Conservation (phyloP, 2,113 vertebrate genomes). For the Aramus guarauna region DNA sequence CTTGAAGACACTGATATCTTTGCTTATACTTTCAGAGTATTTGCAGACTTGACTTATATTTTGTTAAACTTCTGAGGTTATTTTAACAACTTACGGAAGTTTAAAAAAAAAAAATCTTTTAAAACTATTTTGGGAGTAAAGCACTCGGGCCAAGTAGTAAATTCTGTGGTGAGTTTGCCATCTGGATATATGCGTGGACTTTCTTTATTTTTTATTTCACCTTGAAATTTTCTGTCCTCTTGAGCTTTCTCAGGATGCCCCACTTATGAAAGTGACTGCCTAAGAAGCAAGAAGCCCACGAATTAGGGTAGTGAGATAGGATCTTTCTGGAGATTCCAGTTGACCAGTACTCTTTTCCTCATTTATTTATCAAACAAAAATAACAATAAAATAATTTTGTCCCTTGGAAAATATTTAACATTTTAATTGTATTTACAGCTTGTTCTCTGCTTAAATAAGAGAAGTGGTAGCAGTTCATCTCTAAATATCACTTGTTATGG, state of each 20-base stretch:
- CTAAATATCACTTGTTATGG: background rate
- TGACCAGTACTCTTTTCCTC: background rate
- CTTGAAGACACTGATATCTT: background rate
- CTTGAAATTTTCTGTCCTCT: background rate
- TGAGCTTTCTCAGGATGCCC: background rate
- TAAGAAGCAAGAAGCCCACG: background rate
- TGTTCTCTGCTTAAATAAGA: background rate
- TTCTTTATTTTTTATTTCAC: background rate
- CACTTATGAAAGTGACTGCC: background rate
- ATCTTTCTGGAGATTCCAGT: background rate
- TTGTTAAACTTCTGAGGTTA: background rate
- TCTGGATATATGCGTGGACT: background rate
- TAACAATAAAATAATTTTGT: background rate
- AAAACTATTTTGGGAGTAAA: background rate
- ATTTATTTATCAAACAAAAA: background rate
- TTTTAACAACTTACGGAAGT: background rate
- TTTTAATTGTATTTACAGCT: background rate
- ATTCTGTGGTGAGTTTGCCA: background rate
- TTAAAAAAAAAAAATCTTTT: background rate
- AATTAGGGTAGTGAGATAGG: background rate
- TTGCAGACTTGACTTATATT: background rate
- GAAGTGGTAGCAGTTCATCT: background rate
- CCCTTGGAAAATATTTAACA: background rate
- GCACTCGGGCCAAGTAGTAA: background rate
- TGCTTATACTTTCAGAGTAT: background rate